Conservation (phyloP, 2,113 vertebrate genomes). For the Oriolus oriolus region DNA sequence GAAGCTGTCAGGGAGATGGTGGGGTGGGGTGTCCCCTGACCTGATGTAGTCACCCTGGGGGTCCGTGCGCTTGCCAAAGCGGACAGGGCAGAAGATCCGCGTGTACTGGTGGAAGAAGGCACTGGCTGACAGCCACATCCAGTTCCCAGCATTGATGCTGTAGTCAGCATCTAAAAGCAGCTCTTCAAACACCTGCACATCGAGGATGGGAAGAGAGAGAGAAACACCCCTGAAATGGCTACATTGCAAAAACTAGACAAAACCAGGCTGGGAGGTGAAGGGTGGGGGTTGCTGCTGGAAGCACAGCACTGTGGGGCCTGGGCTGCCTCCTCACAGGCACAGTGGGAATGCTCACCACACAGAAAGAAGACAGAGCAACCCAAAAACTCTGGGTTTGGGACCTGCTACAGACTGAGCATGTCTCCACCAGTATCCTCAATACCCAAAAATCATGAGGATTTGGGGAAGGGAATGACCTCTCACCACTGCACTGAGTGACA, state of each 20-base stretch:
- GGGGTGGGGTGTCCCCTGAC: not conserved
- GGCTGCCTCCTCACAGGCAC: not conserved
- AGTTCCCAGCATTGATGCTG: conserved; percentile 65
- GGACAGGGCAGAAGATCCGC: conserved; percentile 54
- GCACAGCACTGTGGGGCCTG: not conserved
- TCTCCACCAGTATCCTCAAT: not conserved
- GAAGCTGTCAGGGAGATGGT: not conserved
- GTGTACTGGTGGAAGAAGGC: conserved; percentile 69
- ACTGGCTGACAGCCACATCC: conserved; percentile 69
- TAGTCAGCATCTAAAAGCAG: conserved; percentile 68
- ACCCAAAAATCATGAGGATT: not conserved
- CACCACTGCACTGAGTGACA: not conserved
- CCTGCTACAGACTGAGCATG: not conserved
- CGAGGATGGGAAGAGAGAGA: not conserved
- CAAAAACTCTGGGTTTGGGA: not conserved
- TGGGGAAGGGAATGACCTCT: not conserved
- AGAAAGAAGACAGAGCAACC: not conserved
- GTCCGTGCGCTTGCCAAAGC: conserved; percentile 60
- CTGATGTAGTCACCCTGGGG: conserved; percentile 52
- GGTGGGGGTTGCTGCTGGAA: not conserved
- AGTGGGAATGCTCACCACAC: not conserved
- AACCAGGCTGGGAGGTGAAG: not conserved
- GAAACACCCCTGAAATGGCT: not conserved
- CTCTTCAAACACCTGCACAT: conserved; percentile 64
- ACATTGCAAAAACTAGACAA: not conserved